Evolutionary conservation across 2,888 invertebrate genomes (phyloP).

Genomic region (Sarcophaga caerulescens): DNA sequence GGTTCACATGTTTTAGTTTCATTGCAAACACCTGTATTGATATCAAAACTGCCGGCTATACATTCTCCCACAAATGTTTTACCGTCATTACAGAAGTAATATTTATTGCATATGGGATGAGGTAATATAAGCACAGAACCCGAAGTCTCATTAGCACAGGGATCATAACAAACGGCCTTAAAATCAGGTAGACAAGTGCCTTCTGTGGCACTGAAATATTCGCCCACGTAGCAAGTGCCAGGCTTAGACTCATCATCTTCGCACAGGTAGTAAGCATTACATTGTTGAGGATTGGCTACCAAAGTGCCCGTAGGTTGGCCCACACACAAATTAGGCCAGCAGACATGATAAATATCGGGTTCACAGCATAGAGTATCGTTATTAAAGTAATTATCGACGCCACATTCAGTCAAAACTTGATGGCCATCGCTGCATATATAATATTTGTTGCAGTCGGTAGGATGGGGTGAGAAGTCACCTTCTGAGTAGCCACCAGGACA

Average conservation of each 20-base stretch:
- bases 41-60: slow-evolving; percentile 71
- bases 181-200: slow-evolving; percentile 71
- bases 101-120: slow-evolving; percentile 76
- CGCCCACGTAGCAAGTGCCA: slow-evolving; percentile 68
- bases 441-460: slow-evolving; percentile 72
- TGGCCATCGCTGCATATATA: slow-evolving; percentile 72
- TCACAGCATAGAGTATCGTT: slow-evolving; percentile 68
- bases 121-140: slow-evolving; percentile 61
- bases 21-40: slow-evolving; percentile 69
- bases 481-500: slow-evolving; percentile 72
- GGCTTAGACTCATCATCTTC: slow-evolving; percentile 70
- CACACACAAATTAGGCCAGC: slow-evolving; percentile 71
- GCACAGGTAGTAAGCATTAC: slow-evolving; percentile 74
- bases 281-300: slow-evolving; percentile 71
- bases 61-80: slow-evolving; percentile 73
- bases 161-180: slow-evolving; percentile 75
- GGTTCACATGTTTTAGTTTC: slow-evolving; percentile 38
- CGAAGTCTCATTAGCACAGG: slow-evolving; percentile 70
- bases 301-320: slow-evolving; percentile 72
- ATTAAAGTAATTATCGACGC: slow-evolving; percentile 73
- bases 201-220: slow-evolving; percentile 70
- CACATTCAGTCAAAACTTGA: slow-evolving; percentile 72
- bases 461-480: slow-evolving; percentile 70
- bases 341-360: slow-evolving; percentile 68
- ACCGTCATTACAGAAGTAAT: slow-evolving; percentile 74